A percentile compares a stretch with the other conserved stretches of the same genome.
Conservation (phyloP, 2,113 vertebrate species). For the Sitta europaea region DNA sequence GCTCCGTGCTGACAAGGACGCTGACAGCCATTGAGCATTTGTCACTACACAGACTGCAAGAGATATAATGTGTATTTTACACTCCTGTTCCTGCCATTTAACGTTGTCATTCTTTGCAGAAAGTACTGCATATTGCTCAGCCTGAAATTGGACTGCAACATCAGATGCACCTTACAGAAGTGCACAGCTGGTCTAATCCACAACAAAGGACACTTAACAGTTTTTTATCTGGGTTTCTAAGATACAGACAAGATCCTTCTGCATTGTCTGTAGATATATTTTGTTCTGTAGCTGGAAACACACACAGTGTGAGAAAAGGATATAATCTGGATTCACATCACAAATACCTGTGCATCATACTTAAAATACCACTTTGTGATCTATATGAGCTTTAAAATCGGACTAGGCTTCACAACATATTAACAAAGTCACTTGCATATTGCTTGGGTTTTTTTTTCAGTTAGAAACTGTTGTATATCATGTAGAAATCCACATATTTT, state of each 20-base stretch:
- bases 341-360: background rate
- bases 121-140: background rate
- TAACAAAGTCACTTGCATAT: too few species aligned
- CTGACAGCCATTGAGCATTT: constrained; percentile 72
- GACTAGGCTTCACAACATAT: background rate
- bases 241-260: background rate
- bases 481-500: too few species aligned
- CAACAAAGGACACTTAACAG: background rate
- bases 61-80: constrained; percentile 41
- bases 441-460: too few species aligned
- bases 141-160: background rate
- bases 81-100: constrained; percentile 58
- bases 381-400: background rate
- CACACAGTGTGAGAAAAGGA: background rate
- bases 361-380: background rate
- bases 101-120: background rate
- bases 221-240: background rate
- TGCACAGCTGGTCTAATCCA: background rate
- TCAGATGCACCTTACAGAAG: background rate
- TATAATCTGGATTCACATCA: background rate
- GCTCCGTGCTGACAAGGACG: constrained; percentile 68
- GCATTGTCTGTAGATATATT: background rate
- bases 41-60: constrained; percentile 65
- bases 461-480: too few species aligned
- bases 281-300: background rate